Conservation (phyloP, 2,113 vertebrate species). For the Salvator merianae region DNA sequence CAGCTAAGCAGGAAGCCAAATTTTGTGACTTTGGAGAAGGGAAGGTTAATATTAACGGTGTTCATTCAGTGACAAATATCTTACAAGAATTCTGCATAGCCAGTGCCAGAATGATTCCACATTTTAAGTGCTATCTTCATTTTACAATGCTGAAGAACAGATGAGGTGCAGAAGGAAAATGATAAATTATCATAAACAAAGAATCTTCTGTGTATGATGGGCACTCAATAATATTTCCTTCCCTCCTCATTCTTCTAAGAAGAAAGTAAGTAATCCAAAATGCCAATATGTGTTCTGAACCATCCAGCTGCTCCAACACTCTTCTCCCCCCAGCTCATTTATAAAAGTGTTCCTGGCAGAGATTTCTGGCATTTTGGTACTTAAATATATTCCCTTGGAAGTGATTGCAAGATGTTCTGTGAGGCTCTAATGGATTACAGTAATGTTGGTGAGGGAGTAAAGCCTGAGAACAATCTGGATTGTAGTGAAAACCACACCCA, state of each 20-base stretch:
- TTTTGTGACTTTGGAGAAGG: neutral
- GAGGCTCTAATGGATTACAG: neutral
- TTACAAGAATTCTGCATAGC: neutral
- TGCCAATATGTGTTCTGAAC: neutral
- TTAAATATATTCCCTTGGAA: conserved; percentile 19
- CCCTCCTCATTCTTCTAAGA: neutral
- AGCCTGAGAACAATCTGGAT: neutral
- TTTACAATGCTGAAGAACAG: neutral
- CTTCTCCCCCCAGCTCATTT: neutral
- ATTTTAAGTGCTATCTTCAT: neutral
- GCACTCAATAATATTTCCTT: neutral
- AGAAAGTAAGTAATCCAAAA: neutral
- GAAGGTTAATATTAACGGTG: neutral
- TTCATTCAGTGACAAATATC: neutral
- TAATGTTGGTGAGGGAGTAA: neutral
- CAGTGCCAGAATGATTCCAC: neutral
- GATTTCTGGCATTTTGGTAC: neutral
- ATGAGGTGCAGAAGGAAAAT: neutral
- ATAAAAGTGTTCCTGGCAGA: neutral
- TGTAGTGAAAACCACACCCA: neutral
- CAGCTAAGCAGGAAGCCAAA: neutral
- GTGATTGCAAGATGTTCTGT: neutral
- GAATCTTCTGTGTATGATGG: neutral
- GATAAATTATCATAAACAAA: neutral
- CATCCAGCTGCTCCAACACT: conserved; percentile 2